Base-by-base conservation (phyloP, 2,113 vertebrate species). In the Seriola quinqueradiata region DNA sequence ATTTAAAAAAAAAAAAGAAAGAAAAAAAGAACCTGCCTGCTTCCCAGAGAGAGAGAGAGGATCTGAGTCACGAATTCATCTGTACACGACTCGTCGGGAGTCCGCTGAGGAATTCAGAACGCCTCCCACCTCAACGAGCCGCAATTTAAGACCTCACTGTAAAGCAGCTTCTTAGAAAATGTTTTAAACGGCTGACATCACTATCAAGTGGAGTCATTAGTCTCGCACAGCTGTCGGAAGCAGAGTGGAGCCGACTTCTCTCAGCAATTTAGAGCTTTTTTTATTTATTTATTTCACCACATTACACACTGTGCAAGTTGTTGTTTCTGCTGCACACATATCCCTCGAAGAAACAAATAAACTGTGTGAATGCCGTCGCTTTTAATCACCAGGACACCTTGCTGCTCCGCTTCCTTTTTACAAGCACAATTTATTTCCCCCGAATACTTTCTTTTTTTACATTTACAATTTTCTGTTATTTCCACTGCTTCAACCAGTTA, bases 41-140 rank as follows among this genome's bases (percentile, higher is more conserved):
- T 63, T 58, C 48, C 17, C 55, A 25, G 58, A 55, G 38, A 69
- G 25, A 69, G 25, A 25, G 25, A 34, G 21, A 65, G 50, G 76
- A 77, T 77, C 58, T 60, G 71, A 85, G 61, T 21, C 48, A 60
- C 36, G 21, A 11, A 52, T 48, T 70, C 63, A 55, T 82, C 79
- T 72, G 23, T 75, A 52, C 46, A 58, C 19, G 68, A 79, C 75
- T 76, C 34, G 6, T 80, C 14, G 28, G 16, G 16, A 63, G 82
- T 70, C 65, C 59, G 1, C 70, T 1, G 75, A 75, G 86, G 38
- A 69, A 54, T 57, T 23, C 2, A 23, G 10, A 66, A 81, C 50
- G 28, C 44, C 70, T 72, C 74, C 73, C n/a, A 32, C 23, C 21
- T 55, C 44, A 3, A 36, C 48, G 13, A 42, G 61, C 14, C 5